Conservation (phyloP, 2,797 vertebrate species). For the Anabacerthia variegaticeps region DNA sequence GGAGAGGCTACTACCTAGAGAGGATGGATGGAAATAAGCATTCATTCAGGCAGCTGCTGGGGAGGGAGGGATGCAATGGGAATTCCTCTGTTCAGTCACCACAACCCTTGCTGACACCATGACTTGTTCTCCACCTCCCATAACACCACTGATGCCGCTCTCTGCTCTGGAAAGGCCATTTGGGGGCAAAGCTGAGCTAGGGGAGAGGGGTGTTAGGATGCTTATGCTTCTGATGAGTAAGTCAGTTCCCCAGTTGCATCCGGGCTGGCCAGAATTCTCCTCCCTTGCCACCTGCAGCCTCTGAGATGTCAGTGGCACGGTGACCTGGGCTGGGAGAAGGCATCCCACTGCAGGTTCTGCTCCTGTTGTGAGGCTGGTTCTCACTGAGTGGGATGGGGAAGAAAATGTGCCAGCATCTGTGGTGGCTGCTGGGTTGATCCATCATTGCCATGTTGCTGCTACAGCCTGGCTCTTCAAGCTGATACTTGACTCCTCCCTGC, state of each 20-base stretch:
- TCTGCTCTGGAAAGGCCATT: background rate
- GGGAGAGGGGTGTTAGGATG: background rate
- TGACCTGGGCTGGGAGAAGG: background rate
- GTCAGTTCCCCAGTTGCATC: background rate
- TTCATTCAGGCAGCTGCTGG: background rate
- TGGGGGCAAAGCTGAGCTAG: background rate
- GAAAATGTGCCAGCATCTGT: background rate
- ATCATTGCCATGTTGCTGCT: background rate
- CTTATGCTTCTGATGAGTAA: background rate
- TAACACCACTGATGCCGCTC: background rate
- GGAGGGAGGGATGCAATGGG: background rate
- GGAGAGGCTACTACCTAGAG: background rate
- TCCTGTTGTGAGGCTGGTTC: background rate
- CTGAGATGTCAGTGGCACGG: background rate
- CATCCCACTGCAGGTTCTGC: rapidly evolving
- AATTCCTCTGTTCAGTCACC: background rate
- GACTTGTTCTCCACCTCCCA: background rate
- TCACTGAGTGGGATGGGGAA: background rate
- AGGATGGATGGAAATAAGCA: background rate
- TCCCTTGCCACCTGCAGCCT: background rate
- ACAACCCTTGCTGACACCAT: background rate
- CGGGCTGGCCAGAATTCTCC: background rate
- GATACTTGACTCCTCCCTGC: background rate
- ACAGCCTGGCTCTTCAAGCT: background rate
- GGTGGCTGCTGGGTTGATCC: background rate